Evolutionary conservation across 2,113 vertebrate genomes (phyloP), one percentile per base, ranked within the genome.

Genomic region (Puffinus mauretanicus): DNA sequence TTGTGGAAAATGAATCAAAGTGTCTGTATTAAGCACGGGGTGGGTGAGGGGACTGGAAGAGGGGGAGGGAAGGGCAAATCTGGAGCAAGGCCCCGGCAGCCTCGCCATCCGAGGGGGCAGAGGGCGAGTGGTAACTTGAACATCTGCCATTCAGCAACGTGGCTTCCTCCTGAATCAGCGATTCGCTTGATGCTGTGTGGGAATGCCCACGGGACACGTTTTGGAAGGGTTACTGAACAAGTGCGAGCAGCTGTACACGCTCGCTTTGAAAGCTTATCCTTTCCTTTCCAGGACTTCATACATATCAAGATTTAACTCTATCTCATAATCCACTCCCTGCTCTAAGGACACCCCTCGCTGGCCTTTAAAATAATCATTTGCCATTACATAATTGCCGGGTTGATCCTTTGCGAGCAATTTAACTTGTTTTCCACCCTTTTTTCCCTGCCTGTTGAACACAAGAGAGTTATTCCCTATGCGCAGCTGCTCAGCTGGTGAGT

Each of bases 1-100:
- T 49, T 42, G 52, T 19, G 38, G 51, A 27, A 78, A 75, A 55
- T 2, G 1, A 85, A 44, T 19, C n/a, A 2, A 61, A 71, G 73
- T 7, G 9, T 40, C 46, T 3, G 0, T 51, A 60, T 27, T 0
- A 1, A 86, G 52, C 38, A 52, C 1, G 1, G n/a, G 1, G 3
- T 0, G 2, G 73, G 61, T 7, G 24, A 79, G 60, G 24, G 17
- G n/a, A 6, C 27, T 64, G 51, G n/a, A 55, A 64, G n/a, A 67
- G 16, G 32, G n/a, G 25, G 29, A 86, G 49, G 21, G 71, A 71
- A 72, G 34, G 49, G 55, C 40, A 69, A 57, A 38, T 58, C 65
- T 73, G 86, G 72, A 92, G 58, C 47, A 42, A n/a, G 32, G 17
- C 51, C 6, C 5, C 16, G 9, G 66, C n/a, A 93, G 52, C 62